phyloP scores from a whole-genome alignment of 1,140 invertebrate genomes.

The Venturia canescens region DNA sequence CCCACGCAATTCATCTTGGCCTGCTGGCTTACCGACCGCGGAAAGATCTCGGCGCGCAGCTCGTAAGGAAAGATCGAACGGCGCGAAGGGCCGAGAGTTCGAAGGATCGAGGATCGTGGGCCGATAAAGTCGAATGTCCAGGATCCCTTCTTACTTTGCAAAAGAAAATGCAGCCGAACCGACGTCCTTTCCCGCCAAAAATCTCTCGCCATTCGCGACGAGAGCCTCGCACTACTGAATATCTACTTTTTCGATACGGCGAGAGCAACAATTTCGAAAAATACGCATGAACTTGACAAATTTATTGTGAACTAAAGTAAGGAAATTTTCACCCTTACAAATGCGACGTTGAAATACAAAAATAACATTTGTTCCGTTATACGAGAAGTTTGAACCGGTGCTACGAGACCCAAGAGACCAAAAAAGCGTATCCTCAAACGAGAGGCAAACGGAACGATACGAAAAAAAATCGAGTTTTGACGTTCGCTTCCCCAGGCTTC shows the following conservation, averaged over 20 bases:
- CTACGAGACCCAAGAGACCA: too few species aligned
- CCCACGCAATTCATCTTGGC: slow-evolving; percentile 1
- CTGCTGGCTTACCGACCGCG: slow-evolving; percentile 33
- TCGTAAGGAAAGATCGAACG: not conserved
- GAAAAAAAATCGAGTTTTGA: not conserved
- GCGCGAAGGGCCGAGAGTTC: not conserved
- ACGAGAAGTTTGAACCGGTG: too few species aligned
- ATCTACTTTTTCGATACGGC: too few species aligned
- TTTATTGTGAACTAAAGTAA: too few species aligned
- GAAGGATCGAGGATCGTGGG: slow-evolving; percentile 20
- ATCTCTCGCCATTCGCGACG: too few species aligned
- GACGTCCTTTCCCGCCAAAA: not conserved
- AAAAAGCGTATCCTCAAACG: not conserved
- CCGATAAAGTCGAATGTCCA: slow-evolving; percentile 39
- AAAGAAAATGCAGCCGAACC: not conserved
- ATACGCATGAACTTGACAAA: too few species aligned
- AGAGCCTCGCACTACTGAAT: too few species aligned
- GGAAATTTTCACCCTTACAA: too few species aligned
- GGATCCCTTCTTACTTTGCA: not conserved
- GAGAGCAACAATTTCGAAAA: too few species aligned
- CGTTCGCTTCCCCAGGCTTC: not conserved
- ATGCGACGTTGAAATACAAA: too few species aligned
- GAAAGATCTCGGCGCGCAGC: not conserved
- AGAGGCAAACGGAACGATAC: not conserved
- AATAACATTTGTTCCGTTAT: too few species aligned